A percentile compares a stretch with the other conserved stretches of the same genome.
Conservation (phyloP, 2,113 vertebrate genomes). For the Engraulis encrasicolus region DNA sequence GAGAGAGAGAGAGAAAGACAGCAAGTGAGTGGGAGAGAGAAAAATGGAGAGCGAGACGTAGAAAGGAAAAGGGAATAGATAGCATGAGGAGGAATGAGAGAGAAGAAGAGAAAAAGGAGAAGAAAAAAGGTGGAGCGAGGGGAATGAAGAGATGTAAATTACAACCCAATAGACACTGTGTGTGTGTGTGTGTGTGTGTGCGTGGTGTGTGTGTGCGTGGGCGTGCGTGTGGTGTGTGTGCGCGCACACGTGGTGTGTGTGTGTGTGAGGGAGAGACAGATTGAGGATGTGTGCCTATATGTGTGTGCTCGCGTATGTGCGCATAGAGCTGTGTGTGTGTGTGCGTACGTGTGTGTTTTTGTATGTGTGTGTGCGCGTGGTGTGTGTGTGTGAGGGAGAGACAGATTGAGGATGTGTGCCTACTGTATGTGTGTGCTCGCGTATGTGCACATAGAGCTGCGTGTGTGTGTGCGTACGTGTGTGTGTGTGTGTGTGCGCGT, state of each 20-base stretch:
- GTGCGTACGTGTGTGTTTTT: too few species aligned
- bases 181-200: not conserved
- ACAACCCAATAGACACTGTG: not conserved
- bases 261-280: too few species aligned
- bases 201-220: conserved; percentile 17
- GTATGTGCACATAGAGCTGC: too few species aligned
- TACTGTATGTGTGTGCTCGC: too few species aligned
- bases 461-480: conserved; percentile 25
- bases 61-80: not conserved
- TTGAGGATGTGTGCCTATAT: too few species aligned
- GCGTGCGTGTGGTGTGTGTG: not conserved
- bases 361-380: too few species aligned
- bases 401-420: too few species aligned
- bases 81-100: not conserved
- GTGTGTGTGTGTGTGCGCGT: not conserved
- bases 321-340: too few species aligned
- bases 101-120: conserved; percentile 10
- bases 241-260: too few species aligned
- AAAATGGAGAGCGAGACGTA: not conserved
- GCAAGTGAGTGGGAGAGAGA: not conserved
- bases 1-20: not conserved
- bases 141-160: conserved; percentile 34
- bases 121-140: conserved; percentile 10
- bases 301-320: too few species aligned
- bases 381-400: too few species aligned